phyloP scores from a whole-genome alignment of 2,797 vertebrate genomes.

The Betta splendens region DNA sequence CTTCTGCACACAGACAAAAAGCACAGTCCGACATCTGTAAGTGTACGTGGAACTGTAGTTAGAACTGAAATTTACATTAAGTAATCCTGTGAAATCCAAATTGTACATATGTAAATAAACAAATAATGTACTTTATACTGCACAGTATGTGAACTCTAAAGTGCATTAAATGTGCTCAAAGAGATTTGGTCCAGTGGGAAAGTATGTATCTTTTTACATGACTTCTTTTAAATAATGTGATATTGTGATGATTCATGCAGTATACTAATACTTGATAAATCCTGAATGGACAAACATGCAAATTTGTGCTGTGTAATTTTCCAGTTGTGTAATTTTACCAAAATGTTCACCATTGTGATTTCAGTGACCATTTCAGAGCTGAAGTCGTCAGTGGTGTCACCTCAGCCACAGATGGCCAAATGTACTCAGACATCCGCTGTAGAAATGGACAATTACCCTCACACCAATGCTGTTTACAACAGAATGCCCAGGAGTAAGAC shows the following conservation, averaged over 20 bases:
- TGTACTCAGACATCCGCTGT: constrained; percentile 29
- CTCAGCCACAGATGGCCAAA: constrained; percentile 45
- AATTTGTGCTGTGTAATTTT: not conserved
- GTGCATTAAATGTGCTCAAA: not conserved
- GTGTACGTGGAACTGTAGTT: constrained; percentile 28
- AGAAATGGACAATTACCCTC: constrained; percentile 6
- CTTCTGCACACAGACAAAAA: constrained; percentile 59
- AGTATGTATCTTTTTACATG: too few species aligned
- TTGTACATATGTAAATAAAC: too few species aligned
- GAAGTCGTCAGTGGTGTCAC: not conserved
- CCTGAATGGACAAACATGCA: too few species aligned
- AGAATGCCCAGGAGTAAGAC: constrained; percentile 73
- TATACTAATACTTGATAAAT: too few species aligned
- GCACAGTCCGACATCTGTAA: constrained; percentile 70
- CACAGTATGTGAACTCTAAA: not conserved
- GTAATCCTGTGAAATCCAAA: not conserved
- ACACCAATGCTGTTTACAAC: constrained; percentile 21
- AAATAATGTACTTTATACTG: too few species aligned
- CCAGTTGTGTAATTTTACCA: not conserved
- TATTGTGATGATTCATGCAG: too few species aligned
- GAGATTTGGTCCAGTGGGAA: not conserved
- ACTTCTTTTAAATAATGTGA: too few species aligned
- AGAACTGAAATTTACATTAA: not conserved
- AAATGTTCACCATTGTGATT: constrained; percentile 2
- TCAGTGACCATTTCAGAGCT: constrained; percentile 49